These are phyloP conservation scores for Iselma pallidipennis DNA, from an alignment of 2,888 invertebrate species.

Conservation along the genomic window DNA sequence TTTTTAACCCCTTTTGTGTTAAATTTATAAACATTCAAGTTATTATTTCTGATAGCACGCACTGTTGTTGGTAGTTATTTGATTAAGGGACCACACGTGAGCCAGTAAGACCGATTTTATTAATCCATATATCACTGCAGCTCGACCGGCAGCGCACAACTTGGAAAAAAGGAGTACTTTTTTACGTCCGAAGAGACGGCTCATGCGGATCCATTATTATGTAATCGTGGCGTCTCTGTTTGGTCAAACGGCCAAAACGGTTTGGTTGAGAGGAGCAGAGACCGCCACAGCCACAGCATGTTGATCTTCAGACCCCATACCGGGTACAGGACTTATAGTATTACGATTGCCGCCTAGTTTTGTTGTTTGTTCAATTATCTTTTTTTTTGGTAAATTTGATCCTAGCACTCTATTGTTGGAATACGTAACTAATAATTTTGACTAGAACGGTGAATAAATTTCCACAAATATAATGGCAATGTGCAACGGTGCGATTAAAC, in stretches of 20 bases:
- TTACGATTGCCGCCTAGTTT: background rate
- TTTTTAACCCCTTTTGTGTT: no score
- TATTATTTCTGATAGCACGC: background rate
- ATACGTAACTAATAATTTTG: background rate
- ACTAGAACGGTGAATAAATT: constrained; percentile 15
- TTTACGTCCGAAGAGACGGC: background rate
- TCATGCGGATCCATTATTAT: background rate
- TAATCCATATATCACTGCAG: constrained; percentile 34
- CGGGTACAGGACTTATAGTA: background rate
- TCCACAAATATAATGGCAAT: constrained; percentile 13
- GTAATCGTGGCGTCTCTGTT: background rate
- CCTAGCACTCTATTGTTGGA: no score
- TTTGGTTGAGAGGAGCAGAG: background rate
- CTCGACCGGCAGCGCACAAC: background rate
- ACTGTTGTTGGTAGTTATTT: background rate
- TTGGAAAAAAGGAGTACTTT: no score
- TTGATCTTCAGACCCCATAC: background rate
- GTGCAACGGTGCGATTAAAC: constrained; percentile 28
- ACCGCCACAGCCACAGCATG: background rate
- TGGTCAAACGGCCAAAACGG: no score
- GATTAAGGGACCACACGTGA: constrained; percentile 25
- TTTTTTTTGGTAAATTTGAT: no score
- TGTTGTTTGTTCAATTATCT: background rate
- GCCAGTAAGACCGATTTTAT: constrained; percentile 21
- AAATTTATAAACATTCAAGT: no score